Conservation (phyloP, 1,140 invertebrate genomes). For the Lysiphlebus fabarum region DNA sequence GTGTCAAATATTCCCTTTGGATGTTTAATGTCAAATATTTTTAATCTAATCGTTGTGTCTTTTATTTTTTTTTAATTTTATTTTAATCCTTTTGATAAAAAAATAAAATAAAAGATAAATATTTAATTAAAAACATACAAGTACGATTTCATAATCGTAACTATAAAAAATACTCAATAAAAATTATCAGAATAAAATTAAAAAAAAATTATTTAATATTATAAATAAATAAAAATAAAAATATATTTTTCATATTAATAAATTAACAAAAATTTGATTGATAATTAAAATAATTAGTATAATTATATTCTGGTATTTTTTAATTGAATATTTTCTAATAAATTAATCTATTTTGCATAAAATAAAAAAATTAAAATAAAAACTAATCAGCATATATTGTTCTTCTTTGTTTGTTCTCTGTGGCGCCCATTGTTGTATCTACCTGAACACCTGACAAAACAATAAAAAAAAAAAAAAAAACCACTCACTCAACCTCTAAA, state of each 20-base stretch:
- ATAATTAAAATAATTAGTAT: neutral
- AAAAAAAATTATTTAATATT: neutral
- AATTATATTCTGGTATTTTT: conserved; percentile 7
- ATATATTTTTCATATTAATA: too few species aligned
- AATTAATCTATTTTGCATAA: neutral
- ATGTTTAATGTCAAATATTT: conserved; percentile 44
- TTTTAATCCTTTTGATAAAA: neutral
- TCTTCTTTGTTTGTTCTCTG: conserved; percentile 56
- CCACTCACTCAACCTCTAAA: conserved; percentile 52
- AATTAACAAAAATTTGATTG: too few species aligned
- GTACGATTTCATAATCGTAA: too few species aligned
- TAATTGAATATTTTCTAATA: neutral
- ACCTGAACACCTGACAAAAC: conserved; percentile 49
- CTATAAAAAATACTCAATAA: too few species aligned
- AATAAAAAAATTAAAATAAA: conserved; percentile 4
- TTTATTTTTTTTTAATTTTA: conserved; percentile 22
- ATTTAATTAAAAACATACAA: too few species aligned
- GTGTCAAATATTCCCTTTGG: conserved; percentile 39
- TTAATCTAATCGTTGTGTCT: conserved; percentile 46
- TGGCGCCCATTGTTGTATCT: conserved; percentile 54
- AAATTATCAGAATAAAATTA: too few species aligned
- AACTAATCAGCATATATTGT: conserved; percentile 53
- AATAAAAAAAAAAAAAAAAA: conserved; percentile 34
- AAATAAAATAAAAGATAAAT: too few species aligned
- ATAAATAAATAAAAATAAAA: too few species aligned